phyloP scores from a whole-genome alignment of 1,140 invertebrate species.

The Rhizoglyphus robini region DNA sequence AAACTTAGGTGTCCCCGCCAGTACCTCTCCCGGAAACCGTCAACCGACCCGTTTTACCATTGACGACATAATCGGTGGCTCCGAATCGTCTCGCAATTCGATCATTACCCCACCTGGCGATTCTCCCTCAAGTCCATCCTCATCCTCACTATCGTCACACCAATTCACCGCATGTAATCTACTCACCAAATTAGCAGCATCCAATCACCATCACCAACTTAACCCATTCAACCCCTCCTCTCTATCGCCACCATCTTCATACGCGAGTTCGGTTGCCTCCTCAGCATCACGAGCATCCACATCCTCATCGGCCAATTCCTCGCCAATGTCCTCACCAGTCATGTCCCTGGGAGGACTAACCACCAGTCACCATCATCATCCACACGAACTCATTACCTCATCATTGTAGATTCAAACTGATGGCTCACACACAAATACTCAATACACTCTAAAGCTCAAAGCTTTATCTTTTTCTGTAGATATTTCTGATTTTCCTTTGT shows the following conservation, averaged over 20 bases:
- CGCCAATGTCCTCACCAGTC: neutral
- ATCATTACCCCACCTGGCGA: neutral
- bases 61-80: constrained; percentile 28
- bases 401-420: too few relatives aligned
- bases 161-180: constrained; percentile 26
- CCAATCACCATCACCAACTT: constrained; percentile 24
- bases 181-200: too few relatives aligned
- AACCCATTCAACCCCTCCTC: constrained; percentile 20
- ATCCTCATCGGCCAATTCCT: neutral
- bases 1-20: neutral
- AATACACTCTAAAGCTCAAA: too few relatives aligned
- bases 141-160: constrained; percentile 21
- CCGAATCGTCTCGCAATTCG: constrained; percentile 28
- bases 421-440: too few relatives aligned
- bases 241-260: constrained; percentile 14
- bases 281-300: neutral
- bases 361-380: neutral
- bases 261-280: neutral
- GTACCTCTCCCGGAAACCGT: neutral
- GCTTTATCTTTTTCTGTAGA: too few relatives aligned
- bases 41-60: constrained; percentile 27
- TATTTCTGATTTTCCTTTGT: too few relatives aligned
- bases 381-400: neutral
- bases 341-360: neutral
- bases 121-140: constrained; percentile 28